phyloP scores from a whole-genome alignment of 2,888 invertebrate genomes.

The Eilema sororculum region DNA sequence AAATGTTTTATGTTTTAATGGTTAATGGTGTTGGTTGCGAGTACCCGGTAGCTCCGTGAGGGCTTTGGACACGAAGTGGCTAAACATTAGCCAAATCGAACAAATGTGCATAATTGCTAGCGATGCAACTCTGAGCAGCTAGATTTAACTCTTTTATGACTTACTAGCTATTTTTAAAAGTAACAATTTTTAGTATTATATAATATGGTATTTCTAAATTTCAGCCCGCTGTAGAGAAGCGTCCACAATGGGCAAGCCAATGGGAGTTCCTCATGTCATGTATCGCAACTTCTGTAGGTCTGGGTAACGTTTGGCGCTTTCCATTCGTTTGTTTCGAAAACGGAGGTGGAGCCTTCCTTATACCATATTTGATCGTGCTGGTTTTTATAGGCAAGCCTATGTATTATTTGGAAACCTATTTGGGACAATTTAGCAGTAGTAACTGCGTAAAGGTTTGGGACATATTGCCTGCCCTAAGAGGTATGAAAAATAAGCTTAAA shows the following conservation, averaged over 20 bases:
- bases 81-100: too few species aligned
- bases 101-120: too few species aligned
- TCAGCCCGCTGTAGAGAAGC: constrained; percentile 43
- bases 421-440: constrained; percentile 94
- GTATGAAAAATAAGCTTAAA: constrained; percentile 71
- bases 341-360: constrained; percentile 91
- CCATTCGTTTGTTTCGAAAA: constrained; percentile 89
- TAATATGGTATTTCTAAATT: not conserved
- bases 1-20: too few species aligned
- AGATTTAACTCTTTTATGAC: too few species aligned
- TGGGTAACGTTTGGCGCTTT: constrained; percentile 91
- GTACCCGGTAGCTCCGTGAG: too few species aligned
- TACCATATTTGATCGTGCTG: constrained; percentile 91
- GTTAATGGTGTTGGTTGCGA: too few species aligned
- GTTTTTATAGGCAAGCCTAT: constrained; percentile 92
- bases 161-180: too few species aligned
- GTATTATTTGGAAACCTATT: constrained; percentile 93
- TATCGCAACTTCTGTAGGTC: constrained; percentile 90
- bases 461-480: constrained; percentile 91
- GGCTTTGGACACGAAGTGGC: too few species aligned
- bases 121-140: too few species aligned
- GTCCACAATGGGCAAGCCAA: constrained; percentile 88
- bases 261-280: constrained; percentile 92
- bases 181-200: too few species aligned
- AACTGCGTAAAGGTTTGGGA: constrained; percentile 92